Base-by-base conservation (phyloP, 2,113 vertebrate species). In the Marcusenius ussheri region DNA sequence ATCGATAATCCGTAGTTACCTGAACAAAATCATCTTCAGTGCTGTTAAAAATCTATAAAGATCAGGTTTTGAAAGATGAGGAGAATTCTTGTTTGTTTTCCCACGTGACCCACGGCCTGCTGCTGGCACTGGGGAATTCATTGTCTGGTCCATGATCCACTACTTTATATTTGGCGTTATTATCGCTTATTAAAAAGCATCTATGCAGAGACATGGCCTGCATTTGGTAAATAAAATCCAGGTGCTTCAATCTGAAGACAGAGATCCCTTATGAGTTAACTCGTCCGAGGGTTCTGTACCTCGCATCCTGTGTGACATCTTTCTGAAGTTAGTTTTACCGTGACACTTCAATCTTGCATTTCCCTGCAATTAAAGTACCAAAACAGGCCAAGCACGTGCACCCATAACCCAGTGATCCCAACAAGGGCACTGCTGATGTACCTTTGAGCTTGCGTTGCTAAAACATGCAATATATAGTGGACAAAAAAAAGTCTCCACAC, bases 131-230 rank as follows among this genome's bases (percentile, higher is more conserved):
- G 49, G 84, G 89, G 87, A 91, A 92, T 93, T 92, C 86, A 91
- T 89, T 49, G 91, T 93, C 92, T 92, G 92, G 90, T 46, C 42
- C 94, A 93, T 91, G 91, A 83, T 91, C 91, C 94, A 92, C 92
- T 91, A 93, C 94, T 93, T n/a, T 62, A 95, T 93, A 92, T 86
- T 92, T 85, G 90, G 53, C 88, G 93, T 95, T 95, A 94, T 93
- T 94, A 93, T 93, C 94, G 93, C 93, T 95, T 94, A 95, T 95
- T 95, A 94, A 95, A 94, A 94, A 92, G 90, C 92, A 93, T 94
- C 94, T 94, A 94, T 91, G 92, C 92, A 93, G 94, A 93, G 91
- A 91, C 89, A 90, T 91, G 91, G 94, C 92, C 93, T 95, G 94
- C 94, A 93, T 53, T 87, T 85, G 89, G 93, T 94, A 94, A 95